Conservation (phyloP, 2,113 vertebrate species). For the Azemiops feae region DNA sequence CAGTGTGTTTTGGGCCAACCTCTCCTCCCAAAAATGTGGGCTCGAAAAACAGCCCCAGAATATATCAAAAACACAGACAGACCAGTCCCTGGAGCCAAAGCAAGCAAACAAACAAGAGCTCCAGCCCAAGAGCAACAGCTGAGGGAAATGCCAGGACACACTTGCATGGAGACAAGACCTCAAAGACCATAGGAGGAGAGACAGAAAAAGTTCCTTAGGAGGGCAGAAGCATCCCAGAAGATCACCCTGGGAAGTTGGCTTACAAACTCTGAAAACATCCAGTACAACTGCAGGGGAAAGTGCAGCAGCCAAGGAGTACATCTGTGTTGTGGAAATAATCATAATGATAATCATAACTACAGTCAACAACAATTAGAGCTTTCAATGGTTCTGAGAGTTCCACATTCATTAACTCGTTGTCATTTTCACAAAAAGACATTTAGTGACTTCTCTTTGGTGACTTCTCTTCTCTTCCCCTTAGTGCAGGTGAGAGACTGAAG, state of each 20-base stretch:
- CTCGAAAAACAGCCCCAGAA: constrained; percentile 58
- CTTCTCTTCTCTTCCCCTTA: not conserved
- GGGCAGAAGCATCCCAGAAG: not conserved
- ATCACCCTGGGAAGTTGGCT: not conserved
- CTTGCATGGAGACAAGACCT: not conserved
- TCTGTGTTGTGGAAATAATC: not conserved
- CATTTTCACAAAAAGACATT: not conserved
- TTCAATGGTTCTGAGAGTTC: not conserved
- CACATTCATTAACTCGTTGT: not conserved
- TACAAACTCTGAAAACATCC: not conserved
- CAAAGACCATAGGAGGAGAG: not conserved
- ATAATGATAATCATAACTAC: not conserved
- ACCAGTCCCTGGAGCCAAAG: not conserved
- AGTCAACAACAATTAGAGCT: not conserved
- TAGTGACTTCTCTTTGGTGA: not conserved
- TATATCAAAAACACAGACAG: constrained; percentile 27
- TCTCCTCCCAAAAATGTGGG: constrained; percentile 58
- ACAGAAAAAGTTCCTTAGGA: not conserved
- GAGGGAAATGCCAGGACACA: not conserved
- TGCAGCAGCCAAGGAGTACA: too few relatives aligned
- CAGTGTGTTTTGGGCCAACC: constrained; percentile 12
- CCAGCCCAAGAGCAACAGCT: constrained; percentile 15
- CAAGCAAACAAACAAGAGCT: constrained; percentile 7
- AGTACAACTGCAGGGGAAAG: not conserved
- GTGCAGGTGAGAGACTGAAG: not conserved